Percentiles rank a stretch among this genome's conserved stretches.
phyloP scores from a whole-genome alignment of 2,113 vertebrate species.

The Chloebia gouldiae region DNA sequence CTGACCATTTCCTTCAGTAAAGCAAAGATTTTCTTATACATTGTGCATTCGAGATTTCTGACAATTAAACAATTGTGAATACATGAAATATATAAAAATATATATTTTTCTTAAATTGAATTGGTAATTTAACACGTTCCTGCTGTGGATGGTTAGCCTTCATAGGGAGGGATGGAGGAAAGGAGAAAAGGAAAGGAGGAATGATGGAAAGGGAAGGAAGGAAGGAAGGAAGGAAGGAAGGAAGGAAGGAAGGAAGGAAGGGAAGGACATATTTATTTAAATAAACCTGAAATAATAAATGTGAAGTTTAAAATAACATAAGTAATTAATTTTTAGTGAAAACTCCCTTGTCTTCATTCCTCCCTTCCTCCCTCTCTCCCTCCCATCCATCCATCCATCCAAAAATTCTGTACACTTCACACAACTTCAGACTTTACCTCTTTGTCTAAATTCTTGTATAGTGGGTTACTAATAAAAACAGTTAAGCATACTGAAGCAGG shows the following conservation, averaged over 20 bases:
- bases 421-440: not conserved
- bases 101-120: not conserved
- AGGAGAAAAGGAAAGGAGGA: too few relatives aligned
- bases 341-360: too few relatives aligned
- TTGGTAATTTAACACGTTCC: not conserved
- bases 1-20: not conserved
- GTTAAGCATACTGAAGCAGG: not conserved
- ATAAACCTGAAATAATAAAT: too few relatives aligned
- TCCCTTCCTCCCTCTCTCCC: not conserved
- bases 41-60: not conserved
- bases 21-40: not conserved
- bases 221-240: too few relatives aligned
- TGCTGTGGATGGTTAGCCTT: not conserved
- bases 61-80: not conserved
- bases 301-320: too few relatives aligned
- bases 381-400: not conserved
- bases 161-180: too few relatives aligned
- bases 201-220: too few relatives aligned
- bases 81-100: not conserved
- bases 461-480: not conserved
- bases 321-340: too few relatives aligned
- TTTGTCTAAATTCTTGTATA: not conserved
- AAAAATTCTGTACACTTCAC: not conserved
- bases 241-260: too few relatives aligned
- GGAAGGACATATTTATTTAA: too few relatives aligned